Conservation (phyloP, 2,888 invertebrate genomes). For the Stenodera caucasica region DNA sequence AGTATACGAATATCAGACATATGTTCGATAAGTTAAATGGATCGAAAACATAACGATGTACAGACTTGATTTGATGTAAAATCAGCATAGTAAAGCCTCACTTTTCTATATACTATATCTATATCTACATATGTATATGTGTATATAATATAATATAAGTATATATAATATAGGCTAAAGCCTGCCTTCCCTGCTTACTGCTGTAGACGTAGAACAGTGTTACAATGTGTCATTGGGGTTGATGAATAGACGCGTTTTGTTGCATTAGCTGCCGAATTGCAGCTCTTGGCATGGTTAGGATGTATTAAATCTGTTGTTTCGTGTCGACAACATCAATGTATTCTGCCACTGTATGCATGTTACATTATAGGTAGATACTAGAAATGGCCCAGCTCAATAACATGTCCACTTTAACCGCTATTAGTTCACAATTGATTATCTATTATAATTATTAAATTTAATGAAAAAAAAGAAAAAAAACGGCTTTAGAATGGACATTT, state of each 20-base stretch:
- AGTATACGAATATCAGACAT: conserved; percentile 36
- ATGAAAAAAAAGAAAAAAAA: too few relatives aligned
- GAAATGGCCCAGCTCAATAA: conserved; percentile 17
- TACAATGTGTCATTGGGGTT: conserved; percentile 31
- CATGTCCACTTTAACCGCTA: neutral
- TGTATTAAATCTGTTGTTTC: conserved; percentile 34
- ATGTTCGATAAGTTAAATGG: conserved; percentile 44
- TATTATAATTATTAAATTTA: too few relatives aligned
- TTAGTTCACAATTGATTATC: neutral
- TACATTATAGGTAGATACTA: conserved; percentile 21
- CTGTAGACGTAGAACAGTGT: conserved; percentile 36
- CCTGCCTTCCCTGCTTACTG: conserved; percentile 34
- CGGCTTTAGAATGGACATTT: too few relatives aligned
- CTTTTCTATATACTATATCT: neutral
- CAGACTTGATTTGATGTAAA: conserved; percentile 38
- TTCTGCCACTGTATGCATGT: conserved; percentile 44
- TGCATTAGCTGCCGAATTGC: conserved; percentile 38
- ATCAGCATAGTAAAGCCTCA: conserved; percentile 38
- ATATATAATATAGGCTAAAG: conserved; percentile 31
- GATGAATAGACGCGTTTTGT: conserved; percentile 35
- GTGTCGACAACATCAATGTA: conserved; percentile 43
- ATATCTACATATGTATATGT: neutral
- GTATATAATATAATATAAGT: neutral
- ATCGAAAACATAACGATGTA: conserved; percentile 42
- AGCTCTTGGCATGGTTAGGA: conserved; percentile 38